Percentiles rank a stretch among this genome's conserved stretches.
Conservation (phyloP, 2,888 invertebrate genomes). For the Antitype chi region DNA sequence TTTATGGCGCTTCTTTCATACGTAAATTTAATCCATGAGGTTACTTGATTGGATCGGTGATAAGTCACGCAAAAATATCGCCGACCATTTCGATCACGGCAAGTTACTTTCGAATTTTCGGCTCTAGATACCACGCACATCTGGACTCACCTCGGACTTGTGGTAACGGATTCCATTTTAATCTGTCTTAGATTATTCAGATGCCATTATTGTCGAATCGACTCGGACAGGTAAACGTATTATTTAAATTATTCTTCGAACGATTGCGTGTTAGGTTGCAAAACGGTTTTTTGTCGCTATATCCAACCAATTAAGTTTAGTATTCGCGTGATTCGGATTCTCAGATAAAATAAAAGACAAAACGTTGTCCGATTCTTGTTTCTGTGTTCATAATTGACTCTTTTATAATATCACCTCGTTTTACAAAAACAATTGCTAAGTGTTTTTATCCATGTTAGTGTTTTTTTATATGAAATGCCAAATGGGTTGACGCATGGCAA, state of each 20-base stretch:
- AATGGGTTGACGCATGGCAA: slow-evolving; percentile 18
- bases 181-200: slow-evolving; percentile 77
- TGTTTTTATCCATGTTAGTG: slow-evolving; percentile 35
- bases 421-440: slow-evolving; percentile 54
- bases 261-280: slow-evolving; percentile 84
- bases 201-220: slow-evolving; percentile 79
- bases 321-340: slow-evolving; percentile 86
- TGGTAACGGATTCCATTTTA: slow-evolving; percentile 70
- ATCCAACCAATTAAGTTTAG: slow-evolving; percentile 83
- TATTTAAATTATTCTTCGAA: slow-evolving; percentile 83
- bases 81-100: slow-evolving; percentile 31
- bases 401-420: slow-evolving; percentile 54
- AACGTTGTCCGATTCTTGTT: slow-evolving; percentile 59
- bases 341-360: slow-evolving; percentile 71
- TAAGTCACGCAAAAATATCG: slow-evolving; percentile 48
- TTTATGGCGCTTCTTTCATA: slow-evolving; percentile 53
- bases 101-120: slow-evolving; percentile 63
- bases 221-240: slow-evolving; percentile 83
- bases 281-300: slow-evolving; percentile 85
- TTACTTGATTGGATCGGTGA: slow-evolving; percentile 49
- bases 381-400: slow-evolving; percentile 63
- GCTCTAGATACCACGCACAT: slow-evolving; percentile 60
- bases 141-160: slow-evolving; percentile 55
- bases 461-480: slow-evolving; percentile 49
- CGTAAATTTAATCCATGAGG: slow-evolving; percentile 40